phyloP scores from a whole-genome alignment of 2,797 vertebrate genomes.

The Pipistrellus pygmaeus region DNA sequence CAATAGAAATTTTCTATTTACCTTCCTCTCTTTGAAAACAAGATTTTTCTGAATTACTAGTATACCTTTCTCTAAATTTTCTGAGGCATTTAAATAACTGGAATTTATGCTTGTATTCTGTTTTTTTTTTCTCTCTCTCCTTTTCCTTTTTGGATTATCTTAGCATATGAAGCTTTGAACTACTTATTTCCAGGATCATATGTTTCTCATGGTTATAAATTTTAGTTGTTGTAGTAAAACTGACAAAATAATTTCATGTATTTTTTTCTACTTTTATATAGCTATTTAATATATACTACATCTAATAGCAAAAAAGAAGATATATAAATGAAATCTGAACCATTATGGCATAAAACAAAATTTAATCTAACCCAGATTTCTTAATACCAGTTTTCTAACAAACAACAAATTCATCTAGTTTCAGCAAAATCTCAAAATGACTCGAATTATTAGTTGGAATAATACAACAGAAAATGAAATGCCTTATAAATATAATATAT shows the following conservation, averaged over 20 bases:
- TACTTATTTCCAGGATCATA: not conserved
- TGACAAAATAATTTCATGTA: slow-evolving; percentile 3
- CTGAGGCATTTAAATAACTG: not conserved
- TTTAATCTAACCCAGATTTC: slow-evolving; percentile 1
- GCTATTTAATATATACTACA: not conserved
- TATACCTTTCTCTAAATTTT: not conserved
- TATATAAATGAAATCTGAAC: not conserved
- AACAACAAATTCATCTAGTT: not conserved
- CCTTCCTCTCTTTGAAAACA: not conserved
- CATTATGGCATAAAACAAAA: not conserved
- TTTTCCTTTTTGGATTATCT: not conserved
- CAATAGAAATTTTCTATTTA: not conserved
- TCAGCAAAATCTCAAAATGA: slow-evolving; percentile 22
- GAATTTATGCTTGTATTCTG: not conserved
- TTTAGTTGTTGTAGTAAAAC: not conserved
- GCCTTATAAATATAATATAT: not conserved
- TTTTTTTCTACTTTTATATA: not conserved
- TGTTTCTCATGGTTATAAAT: not conserved
- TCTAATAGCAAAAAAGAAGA: not conserved
- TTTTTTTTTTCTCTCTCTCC: not conserved
- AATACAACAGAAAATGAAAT: slow-evolving; percentile 26
- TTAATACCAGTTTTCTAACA: not conserved
- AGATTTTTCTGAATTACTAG: not conserved
- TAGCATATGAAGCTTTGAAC: not conserved
- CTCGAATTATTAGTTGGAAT: not conserved